Percentiles rank a stretch among this genome's conserved stretches.
phyloP scores from a whole-genome alignment of 2,797 vertebrate genomes.

The Huso huso region DNA sequence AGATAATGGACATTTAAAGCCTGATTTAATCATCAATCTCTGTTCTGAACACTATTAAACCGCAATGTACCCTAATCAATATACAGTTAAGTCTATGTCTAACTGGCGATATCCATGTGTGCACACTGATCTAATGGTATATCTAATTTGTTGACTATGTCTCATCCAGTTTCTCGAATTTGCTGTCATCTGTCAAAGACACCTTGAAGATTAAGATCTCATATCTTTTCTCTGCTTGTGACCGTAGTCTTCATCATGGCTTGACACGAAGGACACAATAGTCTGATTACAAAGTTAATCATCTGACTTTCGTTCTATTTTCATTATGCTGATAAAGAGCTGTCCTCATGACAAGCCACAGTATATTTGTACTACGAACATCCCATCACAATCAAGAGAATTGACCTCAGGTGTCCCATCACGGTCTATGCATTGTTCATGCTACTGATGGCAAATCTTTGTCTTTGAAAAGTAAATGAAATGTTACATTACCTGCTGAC shows the following conservation, averaged over 20 bases:
- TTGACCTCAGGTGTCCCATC: not conserved
- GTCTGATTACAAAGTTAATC: conserved; percentile 9
- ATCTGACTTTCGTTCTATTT: conserved; percentile 3
- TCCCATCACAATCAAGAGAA: not conserved
- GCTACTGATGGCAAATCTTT: too few relatives aligned
- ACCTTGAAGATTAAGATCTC: conserved; percentile 1
- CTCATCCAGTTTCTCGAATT: not conserved
- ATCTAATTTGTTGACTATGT: too few relatives aligned
- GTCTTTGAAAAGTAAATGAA: too few relatives aligned
- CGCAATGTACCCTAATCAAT: too few relatives aligned
- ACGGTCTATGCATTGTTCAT: not conserved
- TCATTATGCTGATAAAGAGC: conserved; percentile 5
- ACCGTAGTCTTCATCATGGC: not conserved
- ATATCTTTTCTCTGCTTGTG: conserved; percentile 1
- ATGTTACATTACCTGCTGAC: too few relatives aligned
- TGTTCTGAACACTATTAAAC: too few relatives aligned
- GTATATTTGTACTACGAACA: not conserved
- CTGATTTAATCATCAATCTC: too few relatives aligned
- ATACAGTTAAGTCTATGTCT: too few relatives aligned
- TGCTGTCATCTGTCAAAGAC: conserved; percentile 5
- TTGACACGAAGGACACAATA: conserved; percentile 9
- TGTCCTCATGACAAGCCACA: not conserved
- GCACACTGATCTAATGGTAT: too few relatives aligned
- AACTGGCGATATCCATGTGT: too few relatives aligned
- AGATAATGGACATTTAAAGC: too few relatives aligned